Evolutionary conservation across 2,888 invertebrate species (phyloP).

Genomic region (Plebejus melissa): DNA sequence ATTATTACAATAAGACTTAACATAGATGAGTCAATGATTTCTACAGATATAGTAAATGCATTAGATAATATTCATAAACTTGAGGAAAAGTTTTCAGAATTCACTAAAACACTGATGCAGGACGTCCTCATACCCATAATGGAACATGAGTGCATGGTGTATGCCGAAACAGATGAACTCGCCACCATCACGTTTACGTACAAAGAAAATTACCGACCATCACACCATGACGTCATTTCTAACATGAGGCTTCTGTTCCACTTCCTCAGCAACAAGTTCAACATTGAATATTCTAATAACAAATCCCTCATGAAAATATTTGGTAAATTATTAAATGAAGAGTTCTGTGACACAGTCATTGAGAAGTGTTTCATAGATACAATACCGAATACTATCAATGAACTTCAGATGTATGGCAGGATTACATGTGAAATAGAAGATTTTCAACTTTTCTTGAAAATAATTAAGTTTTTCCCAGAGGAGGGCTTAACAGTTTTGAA

Average conservation of each 20-base stretch:
- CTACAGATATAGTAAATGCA: conserved; percentile 60
- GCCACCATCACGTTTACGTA: conserved; percentile 59
- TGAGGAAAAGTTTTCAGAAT: conserved; percentile 69
- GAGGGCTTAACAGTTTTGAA: conserved; percentile 80
- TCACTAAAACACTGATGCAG: conserved; percentile 79
- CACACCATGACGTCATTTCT: conserved; percentile 76
- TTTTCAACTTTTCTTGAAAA: conserved; percentile 82
- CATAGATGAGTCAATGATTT: conserved; percentile 48
- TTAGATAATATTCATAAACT: conserved; percentile 62
- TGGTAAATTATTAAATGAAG: conserved; percentile 74
- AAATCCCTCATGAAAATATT: conserved; percentile 76
- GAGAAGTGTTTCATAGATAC: conserved; percentile 86
- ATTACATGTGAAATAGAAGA: conserved; percentile 81
- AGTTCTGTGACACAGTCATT: conserved; percentile 82
- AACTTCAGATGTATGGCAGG: conserved; percentile 81
- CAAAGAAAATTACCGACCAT: conserved; percentile 60
- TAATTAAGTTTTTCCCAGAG: conserved; percentile 77
- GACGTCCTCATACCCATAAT: conserved; percentile 80
- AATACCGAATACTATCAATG: conserved; percentile 86
- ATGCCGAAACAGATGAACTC: conserved; percentile 55
- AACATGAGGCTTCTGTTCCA: conserved; percentile 78
- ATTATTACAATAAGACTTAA: conserved; percentile 56
- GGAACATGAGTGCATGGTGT: conserved; percentile 63
- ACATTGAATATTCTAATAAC: conserved; percentile 59
- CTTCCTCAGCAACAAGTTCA: conserved; percentile 78